Evolutionary conservation across 2,113 vertebrate species (phyloP), one percentile per base, ranked within the genome.

Genomic region (Syngnathus scovelli): DNA sequence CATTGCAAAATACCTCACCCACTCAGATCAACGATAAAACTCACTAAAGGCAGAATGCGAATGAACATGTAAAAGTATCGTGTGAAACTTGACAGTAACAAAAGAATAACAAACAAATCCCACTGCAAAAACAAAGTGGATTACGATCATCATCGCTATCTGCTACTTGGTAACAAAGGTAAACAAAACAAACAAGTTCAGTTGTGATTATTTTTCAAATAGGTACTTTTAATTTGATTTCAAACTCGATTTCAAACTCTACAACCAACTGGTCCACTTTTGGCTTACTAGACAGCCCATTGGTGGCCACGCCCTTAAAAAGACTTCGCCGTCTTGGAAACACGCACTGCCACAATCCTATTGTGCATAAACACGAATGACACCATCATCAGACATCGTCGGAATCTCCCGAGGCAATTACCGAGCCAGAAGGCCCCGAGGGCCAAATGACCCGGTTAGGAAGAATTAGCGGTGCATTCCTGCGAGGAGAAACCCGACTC

Each of bases 401-500:
- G 5, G 11, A 39, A 69, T 62, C 39, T 13, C 56, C 58, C 51
- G 49, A 37, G 7, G 66, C 55, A 59, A 66, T 80, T 83, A 83
- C 59, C 43, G 44, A 82, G 61, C 71, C 61, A 37, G 13, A 8
- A 58, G 59, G 16, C 36, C 36, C 61, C 49, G 4, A 67, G 70
- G 79, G 81, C 87, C 80, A 82, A 37, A 65, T 75, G 82, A 85
- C 77, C 76, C 39, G 5, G 56, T 43, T 74, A 71, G 66, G 58
- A 71, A 76, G 79, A 76, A 75, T 87, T 78, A 80, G 70, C 59
- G 23, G 66, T n/a, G 74, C 81, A 78, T 85, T 85, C 81, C 68
- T 80, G 75, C 82, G 61, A 61, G 59, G 67, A 82, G 88, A 88
- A 90, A 89, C 76, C 78, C 21, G 75, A 90, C 55, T 76, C 82